These are phyloP conservation scores for Drosophila longiperda DNA, from an alignment of 2,888 invertebrate genomes.

Conservation along the genomic window DNA sequence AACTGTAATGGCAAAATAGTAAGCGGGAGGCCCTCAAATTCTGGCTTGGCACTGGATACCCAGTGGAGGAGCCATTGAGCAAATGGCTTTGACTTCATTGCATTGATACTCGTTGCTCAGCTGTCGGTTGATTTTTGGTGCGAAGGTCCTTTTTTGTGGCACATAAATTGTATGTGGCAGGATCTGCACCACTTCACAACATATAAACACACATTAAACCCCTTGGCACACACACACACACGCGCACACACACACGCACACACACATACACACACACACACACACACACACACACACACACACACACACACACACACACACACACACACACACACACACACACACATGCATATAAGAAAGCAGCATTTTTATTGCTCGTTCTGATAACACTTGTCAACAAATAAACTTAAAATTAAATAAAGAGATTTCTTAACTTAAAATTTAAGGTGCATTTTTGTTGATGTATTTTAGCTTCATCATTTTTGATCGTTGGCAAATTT, in stretches of 20 bases:
- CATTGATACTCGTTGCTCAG: constrained; percentile 70
- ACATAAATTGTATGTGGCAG: constrained; percentile 73
- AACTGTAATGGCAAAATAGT: constrained; percentile 5
- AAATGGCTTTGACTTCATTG: constrained; percentile 41
- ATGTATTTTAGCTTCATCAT: not conserved
- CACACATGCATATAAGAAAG: constrained; percentile 13
- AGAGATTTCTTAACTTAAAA: not conserved
- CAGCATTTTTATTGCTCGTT: constrained; percentile 58
- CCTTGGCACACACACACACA: not conserved
- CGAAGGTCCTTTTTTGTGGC: constrained; percentile 59
- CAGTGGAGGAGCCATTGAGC: not conserved
- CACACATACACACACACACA: constrained; percentile 24
- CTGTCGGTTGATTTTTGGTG: constrained; percentile 67
- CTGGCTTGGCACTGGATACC: not conserved
- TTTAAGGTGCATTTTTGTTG: not conserved
- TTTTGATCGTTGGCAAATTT: not conserved
- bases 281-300: constrained; percentile 21
- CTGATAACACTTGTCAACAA: constrained; percentile 45
- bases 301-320: constrained; percentile 23
- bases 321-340: constrained; percentile 23
- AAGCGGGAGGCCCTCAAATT: not conserved
- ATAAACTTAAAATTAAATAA: not conserved
- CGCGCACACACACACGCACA: too few species aligned
- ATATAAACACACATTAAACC: constrained; percentile 4
- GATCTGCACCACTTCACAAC: constrained; percentile 22